Percentiles rank a stretch among this genome's conserved stretches.
Conservation (phyloP, 2,113 vertebrate species). For the Puma concolor region DNA sequence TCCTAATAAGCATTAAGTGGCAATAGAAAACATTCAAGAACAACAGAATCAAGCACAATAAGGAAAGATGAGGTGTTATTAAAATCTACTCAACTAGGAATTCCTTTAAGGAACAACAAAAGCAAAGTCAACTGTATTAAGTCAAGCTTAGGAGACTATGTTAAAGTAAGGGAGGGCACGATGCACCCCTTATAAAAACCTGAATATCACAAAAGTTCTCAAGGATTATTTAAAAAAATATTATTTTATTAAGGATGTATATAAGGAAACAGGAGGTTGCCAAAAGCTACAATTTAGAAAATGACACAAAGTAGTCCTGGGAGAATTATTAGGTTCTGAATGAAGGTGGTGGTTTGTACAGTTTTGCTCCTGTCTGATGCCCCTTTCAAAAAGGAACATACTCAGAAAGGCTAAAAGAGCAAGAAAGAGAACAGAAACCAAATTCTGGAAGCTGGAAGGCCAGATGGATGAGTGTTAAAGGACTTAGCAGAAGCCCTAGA, state of each 20-base stretch:
- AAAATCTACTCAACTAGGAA: background rate
- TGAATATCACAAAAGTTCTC: background rate
- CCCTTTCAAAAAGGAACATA: background rate
- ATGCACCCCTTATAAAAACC: background rate
- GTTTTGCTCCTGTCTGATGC: background rate
- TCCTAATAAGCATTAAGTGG: background rate
- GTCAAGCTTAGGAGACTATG: background rate
- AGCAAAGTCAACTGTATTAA: background rate
- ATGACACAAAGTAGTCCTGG: background rate
- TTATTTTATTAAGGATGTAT: background rate
- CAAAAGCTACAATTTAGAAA: too few relatives aligned
- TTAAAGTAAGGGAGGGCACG: too few relatives aligned
- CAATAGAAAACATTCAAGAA: background rate
- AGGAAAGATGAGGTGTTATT: background rate
- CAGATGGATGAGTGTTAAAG: background rate
- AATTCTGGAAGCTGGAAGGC: background rate
- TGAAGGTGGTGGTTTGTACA: background rate
- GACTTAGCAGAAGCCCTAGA: background rate
- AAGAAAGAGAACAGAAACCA: background rate
- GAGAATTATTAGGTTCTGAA: background rate
- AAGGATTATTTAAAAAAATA: background rate
- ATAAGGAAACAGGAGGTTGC: background rate
- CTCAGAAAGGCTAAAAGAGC: background rate
- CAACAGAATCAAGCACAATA: background rate
- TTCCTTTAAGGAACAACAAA: background rate